Conservation (phyloP, 2,113 vertebrate genomes). For the Labeo rohita region DNA sequence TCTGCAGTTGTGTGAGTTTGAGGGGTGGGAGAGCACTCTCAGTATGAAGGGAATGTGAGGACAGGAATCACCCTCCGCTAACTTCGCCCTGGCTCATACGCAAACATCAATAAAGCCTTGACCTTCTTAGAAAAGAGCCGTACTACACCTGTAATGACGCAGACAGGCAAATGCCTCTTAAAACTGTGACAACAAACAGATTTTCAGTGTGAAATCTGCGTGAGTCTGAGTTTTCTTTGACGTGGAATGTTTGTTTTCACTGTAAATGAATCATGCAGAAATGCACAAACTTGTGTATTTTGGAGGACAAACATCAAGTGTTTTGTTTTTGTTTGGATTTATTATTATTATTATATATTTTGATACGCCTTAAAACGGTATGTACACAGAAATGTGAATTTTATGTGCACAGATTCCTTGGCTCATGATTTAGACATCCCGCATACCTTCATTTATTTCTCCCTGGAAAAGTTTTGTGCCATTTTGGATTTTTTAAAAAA, state of each 20-base stretch:
- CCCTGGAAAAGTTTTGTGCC: background rate
- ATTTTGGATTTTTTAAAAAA: background rate
- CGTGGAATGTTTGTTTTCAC: background rate
- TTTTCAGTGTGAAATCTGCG: background rate
- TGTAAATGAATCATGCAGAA: background rate
- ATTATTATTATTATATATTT: background rate
- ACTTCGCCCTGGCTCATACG: background rate
- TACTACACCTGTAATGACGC: constrained; percentile 14
- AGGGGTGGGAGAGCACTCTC: background rate
- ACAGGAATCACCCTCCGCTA: background rate
- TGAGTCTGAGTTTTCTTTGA: background rate
- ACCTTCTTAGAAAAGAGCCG: background rate
- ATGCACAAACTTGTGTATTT: background rate
- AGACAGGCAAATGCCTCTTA: background rate
- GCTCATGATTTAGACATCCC: background rate
- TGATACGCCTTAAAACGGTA: background rate
- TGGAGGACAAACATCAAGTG: background rate
- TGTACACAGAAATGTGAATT: background rate
- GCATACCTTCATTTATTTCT: background rate
- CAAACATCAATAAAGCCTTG: constrained; percentile 18
- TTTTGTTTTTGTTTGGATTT: background rate
- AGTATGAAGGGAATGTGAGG: constrained; percentile 13
- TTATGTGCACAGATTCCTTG: background rate
- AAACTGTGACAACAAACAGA: background rate
- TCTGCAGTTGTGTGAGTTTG: constrained; percentile 10